Conservation (phyloP, 64 coral and sea anemone genomes). For the Pocillopora damicornis region DNA sequence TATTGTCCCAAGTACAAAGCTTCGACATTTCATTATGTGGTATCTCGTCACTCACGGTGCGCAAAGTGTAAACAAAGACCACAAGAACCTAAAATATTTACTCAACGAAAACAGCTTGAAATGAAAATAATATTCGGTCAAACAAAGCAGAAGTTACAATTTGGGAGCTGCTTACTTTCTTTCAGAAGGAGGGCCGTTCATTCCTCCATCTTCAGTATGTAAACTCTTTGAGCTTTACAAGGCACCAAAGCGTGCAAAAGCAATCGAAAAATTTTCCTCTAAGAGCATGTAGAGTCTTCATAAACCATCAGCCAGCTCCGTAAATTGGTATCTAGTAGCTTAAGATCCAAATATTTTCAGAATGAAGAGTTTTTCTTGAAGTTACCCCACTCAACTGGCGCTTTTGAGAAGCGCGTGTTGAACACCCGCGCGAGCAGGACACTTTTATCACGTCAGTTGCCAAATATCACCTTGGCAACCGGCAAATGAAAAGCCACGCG, state of each 20-base stretch:
- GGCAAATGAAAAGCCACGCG: neutral
- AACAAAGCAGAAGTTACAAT: neutral
- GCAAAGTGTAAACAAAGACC: slow-evolving; percentile 19
- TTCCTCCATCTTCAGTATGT: neutral
- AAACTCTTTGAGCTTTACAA: neutral
- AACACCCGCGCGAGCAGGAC: neutral
- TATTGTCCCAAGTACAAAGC: neutral
- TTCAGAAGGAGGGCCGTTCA: neutral
- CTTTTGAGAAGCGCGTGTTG: neutral
- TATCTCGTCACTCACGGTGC: neutral
- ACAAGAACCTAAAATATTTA: slow-evolving; percentile 35
- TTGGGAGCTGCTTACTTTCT: neutral
- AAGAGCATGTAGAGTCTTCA: neutral
- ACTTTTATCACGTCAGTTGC: neutral
- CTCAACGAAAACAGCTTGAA: neutral
- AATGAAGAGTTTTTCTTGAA: neutral
- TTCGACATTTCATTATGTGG: neutral
- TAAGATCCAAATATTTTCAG: neutral
- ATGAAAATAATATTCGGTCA: slow-evolving; percentile 6
- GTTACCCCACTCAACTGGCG: neutral
- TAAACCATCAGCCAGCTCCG: neutral
- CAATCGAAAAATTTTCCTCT: neutral
- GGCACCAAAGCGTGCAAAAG: slow-evolving; percentile 4
- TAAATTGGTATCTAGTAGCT: too few relatives aligned
- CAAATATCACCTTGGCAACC: slow-evolving; percentile 18